These are phyloP conservation scores for Ceriagrion tenellum DNA, from an alignment of 2,888 invertebrate genomes.

Conservation along the genomic window DNA sequence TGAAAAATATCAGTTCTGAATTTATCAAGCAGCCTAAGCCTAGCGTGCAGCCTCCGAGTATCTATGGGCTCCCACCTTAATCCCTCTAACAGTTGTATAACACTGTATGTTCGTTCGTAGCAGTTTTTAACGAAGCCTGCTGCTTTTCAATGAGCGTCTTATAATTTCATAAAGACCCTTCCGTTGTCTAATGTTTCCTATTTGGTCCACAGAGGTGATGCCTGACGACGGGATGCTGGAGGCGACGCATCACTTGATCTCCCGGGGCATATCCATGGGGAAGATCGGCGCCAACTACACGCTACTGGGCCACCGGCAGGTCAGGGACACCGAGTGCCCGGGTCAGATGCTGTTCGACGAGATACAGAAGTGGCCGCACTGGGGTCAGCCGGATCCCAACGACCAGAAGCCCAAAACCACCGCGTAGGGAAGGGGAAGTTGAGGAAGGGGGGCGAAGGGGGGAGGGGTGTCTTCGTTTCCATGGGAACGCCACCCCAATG, in stretches of 20 bases:
- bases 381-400: constrained; percentile 75
- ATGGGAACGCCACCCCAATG: too few relatives aligned
- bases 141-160: too few relatives aligned
- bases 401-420: constrained; percentile 72
- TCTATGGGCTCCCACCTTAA: too few relatives aligned
- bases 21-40: too few relatives aligned
- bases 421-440: not conserved
- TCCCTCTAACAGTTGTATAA: too few relatives aligned
- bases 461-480: too few relatives aligned
- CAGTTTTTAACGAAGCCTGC: too few relatives aligned
- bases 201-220: constrained; percentile 78
- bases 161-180: not conserved
- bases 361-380: constrained; percentile 83
- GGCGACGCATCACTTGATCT: constrained; percentile 81
- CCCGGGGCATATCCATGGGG: constrained; percentile 82
- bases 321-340: constrained; percentile 84
- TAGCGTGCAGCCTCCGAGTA: too few relatives aligned
- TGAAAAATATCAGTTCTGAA: too few relatives aligned
- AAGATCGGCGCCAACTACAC: constrained; percentile 82
- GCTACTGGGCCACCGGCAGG: constrained; percentile 84
- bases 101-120: too few relatives aligned
- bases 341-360: constrained; percentile 82
- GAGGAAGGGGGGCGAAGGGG: not conserved
- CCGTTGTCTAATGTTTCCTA: not conserved
- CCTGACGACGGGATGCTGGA: constrained; percentile 83